Conservation (phyloP, 2,888 invertebrate species). For the Phragmatobia fuliginosa region DNA sequence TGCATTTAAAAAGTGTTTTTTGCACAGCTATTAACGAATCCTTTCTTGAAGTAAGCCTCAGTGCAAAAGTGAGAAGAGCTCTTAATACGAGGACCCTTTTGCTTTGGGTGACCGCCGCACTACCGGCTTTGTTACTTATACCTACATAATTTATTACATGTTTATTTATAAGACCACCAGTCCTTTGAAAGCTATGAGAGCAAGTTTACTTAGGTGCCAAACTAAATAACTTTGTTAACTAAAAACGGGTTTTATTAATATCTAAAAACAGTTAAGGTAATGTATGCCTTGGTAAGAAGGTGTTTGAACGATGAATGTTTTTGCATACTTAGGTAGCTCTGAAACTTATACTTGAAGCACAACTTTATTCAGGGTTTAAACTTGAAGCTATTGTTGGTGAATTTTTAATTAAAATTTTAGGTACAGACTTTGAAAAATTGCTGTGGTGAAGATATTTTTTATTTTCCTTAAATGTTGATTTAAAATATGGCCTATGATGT, state of each 20-base stretch:
- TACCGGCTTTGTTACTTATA: conserved; percentile 39
- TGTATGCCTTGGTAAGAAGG: conserved; percentile 1
- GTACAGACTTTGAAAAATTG: background rate
- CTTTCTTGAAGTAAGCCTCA: conserved; percentile 52
- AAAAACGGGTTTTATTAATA: conserved; percentile 33
- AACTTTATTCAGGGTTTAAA: background rate
- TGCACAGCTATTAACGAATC: conserved; percentile 45
- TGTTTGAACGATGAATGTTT: conserved; percentile 25
- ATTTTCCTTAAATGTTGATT: background rate
- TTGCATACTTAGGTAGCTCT: conserved; percentile 21
- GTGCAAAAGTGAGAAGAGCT: conserved; percentile 47
- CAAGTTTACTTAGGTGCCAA: conserved; percentile 42
- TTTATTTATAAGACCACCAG: conserved; percentile 30
- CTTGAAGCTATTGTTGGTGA: background rate
- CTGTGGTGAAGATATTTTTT: background rate
- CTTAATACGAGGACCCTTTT: conserved; percentile 59
- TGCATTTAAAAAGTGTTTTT: conserved; percentile 28
- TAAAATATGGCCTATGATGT: too few species aligned
- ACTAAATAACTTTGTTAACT: conserved; percentile 33
- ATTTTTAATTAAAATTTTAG: conserved; percentile 1
- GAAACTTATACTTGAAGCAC: background rate
- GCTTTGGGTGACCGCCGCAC: conserved; percentile 46
- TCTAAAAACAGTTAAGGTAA: conserved; percentile 23
- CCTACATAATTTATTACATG: conserved; percentile 37
- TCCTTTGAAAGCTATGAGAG: conserved; percentile 23